Evolutionary conservation across 2,888 invertebrate species (phyloP), one percentile per base, ranked within the genome.

Genomic region (Hybos culiciformis): DNA sequence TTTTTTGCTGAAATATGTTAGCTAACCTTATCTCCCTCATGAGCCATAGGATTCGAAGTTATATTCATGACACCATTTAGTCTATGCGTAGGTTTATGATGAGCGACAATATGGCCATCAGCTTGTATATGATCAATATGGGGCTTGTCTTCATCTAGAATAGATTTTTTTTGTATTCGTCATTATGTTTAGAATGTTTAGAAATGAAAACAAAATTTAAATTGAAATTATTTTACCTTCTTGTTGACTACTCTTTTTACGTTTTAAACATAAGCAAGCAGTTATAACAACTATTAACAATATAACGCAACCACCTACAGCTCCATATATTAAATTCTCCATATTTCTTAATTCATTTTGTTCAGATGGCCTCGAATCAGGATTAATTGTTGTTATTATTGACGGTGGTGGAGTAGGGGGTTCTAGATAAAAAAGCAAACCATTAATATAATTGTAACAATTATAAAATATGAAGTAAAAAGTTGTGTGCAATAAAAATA

Each of bases 81-180:
- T 9, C 66, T 59, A 39, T 63, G 59, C 37, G 50, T 48, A 19
- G 55, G 52, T 40, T 63, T 60, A 48, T 60, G 61, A 36, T 56
- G 51, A 9, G 55, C 51, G 3, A 56, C 54, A 38, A 66, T 63
- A 46, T 61, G 53, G 11, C 60, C 63, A 40, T 66, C 66, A 23
- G 61, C 60, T 51, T 66, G 66, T 36, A 66, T 61, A 48, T 66
- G 63, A 48, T 66, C 65, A 46, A 66, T 51, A 50, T 65, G 65
- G 4, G 65, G 61, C 49, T 67, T 67, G 51, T 63, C 62, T 50
- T 66, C 67, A 45, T 61, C 62, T 64, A 40, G 9, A 48, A 31
- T 34, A 9, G 33, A 17, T 26, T 29, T 15, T 9, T 4, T 12
- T 8, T 8, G 31, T 2, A 29, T 23, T 21, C 15, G 20, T 9